A percentile compares a stretch with the other conserved stretches of the same genome.
These are phyloP conservation scores for Balaeniceps rex DNA, from an alignment of 2,113 vertebrate genomes.

Conservation along the genomic window DNA sequence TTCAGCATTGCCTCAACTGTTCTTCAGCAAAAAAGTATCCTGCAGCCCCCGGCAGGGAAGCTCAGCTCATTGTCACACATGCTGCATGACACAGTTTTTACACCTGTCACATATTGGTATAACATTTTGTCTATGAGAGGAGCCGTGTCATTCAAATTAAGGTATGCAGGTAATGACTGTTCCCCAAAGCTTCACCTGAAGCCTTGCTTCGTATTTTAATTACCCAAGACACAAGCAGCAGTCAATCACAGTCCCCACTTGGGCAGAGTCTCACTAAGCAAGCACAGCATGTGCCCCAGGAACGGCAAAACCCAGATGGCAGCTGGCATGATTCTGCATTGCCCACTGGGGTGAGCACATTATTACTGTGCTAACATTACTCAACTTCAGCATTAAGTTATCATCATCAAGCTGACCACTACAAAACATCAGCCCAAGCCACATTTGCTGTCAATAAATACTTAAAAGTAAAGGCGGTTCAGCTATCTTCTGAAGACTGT, in stretches of 20 bases:
- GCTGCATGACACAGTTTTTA: not conserved
- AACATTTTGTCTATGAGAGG: not conserved
- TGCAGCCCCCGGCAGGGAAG: not conserved
- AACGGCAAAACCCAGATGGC: not conserved
- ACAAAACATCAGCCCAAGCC: not conserved
- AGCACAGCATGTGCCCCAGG: not conserved
- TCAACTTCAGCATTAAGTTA: not conserved
- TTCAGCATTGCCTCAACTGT: not conserved
- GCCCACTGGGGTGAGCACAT: too few species aligned
- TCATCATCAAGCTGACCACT: not conserved
- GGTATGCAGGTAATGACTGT: not conserved
- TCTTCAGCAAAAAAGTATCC: not conserved
- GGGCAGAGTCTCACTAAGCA: not conserved
- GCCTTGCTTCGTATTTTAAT: not conserved
- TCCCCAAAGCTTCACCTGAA: not conserved
- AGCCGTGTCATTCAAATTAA: not conserved
- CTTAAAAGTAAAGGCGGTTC: not conserved
- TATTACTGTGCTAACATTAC: not conserved
- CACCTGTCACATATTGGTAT: too few species aligned
- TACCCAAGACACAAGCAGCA: not conserved
- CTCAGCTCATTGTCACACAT: not conserved
- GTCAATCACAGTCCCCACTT: not conserved
- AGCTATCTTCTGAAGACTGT: not conserved
- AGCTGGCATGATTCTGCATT: not conserved
- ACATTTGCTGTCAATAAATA: not conserved